Base-by-base conservation (phyloP, 1,140 invertebrate species). In the Drosophila albomicans region DNA sequence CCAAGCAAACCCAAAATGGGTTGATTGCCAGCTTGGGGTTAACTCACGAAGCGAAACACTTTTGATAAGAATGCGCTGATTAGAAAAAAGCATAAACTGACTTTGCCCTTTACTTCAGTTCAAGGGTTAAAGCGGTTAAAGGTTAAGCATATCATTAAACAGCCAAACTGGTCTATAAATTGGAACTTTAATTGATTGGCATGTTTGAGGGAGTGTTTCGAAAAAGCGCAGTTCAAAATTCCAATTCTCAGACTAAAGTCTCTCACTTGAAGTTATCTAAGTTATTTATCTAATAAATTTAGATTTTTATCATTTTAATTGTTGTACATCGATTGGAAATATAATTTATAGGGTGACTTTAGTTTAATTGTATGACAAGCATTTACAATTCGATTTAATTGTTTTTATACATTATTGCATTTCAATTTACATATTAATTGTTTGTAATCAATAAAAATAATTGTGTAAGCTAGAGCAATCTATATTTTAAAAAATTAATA, bases 21-120 rank as follows among this genome's bases (percentile, higher is more conserved):
- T 59, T 75, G 81, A 72, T 70, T 73, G 67, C 30, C 46, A 20
- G 48, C 13, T 66, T 46, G 45, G 49, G 49, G 49, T 51, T 51
- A 51, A 51, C 8, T 25, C 20, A 66, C 25, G 54, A 59, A 10
- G 10, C 38, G 7, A 25, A 35, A 11, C 43, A 20, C 32, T 43
- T 66, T 43, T 49, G 69, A 72, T 65, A 48, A 67, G 38, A 61
- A 61, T 46, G 11, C 65, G 72, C 67, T 70, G 72, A 75, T 75
- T 75, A 75, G 58, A 63, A 70, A 58, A 3, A 41, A 38, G 10
- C 63, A 65, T 69, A 56, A 69, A 62, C 49, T 49, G 41, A 16
- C 5, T 46, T 25, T 28, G 35, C 56, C 43, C 38, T 58, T 45
- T 28, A 20, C 2, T 5, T 3, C 7, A 35, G 38, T 3, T 71